Evolutionary conservation across 2,113 vertebrate species (phyloP).

Genomic region (Nerophis lumbriciformis): DNA sequence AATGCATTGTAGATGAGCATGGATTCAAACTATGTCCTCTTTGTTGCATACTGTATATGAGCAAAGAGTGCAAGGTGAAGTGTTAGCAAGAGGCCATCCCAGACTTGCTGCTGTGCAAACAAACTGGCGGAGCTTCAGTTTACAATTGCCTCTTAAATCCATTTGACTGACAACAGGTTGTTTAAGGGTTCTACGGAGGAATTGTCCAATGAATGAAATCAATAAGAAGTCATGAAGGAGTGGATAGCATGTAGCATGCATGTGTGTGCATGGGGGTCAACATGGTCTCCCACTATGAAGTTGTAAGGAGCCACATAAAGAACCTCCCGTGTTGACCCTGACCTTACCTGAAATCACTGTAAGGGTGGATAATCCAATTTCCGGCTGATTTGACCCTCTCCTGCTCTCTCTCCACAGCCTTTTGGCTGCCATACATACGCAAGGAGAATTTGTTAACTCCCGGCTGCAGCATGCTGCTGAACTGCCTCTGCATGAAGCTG

Average conservation of each 20-base stretch:
- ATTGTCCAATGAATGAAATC: slow-evolving; percentile 17
- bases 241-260: slow-evolving; percentile 1
- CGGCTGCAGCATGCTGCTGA: slow-evolving; percentile 92
- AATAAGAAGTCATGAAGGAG: neutral
- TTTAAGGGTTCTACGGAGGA: slow-evolving; percentile 22
- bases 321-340: neutral
- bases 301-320: slow-evolving; percentile 39
- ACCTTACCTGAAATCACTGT: slow-evolving; percentile 90
- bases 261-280: slow-evolving; percentile 23
- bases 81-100: slow-evolving; percentile 57
- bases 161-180: slow-evolving; percentile 62
- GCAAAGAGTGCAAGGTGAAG: slow-evolving; percentile 14
- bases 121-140: slow-evolving; percentile 42
- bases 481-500: slow-evolving; percentile 94
- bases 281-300: slow-evolving; percentile 30
- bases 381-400: slow-evolving; percentile 96
- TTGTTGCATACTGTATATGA: slow-evolving; percentile 36
- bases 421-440: slow-evolving; percentile 97
- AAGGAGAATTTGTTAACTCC: slow-evolving; percentile 99
- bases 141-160: slow-evolving; percentile 42
- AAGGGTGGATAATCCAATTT: slow-evolving; percentile 97
- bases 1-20: neutral
- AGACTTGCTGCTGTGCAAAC: slow-evolving; percentile 35
- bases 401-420: slow-evolving; percentile 91
- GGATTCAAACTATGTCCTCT: slow-evolving; percentile 15